Base-by-base conservation (phyloP, 2,888 invertebrate genomes). In the Chirona hameri region DNA sequence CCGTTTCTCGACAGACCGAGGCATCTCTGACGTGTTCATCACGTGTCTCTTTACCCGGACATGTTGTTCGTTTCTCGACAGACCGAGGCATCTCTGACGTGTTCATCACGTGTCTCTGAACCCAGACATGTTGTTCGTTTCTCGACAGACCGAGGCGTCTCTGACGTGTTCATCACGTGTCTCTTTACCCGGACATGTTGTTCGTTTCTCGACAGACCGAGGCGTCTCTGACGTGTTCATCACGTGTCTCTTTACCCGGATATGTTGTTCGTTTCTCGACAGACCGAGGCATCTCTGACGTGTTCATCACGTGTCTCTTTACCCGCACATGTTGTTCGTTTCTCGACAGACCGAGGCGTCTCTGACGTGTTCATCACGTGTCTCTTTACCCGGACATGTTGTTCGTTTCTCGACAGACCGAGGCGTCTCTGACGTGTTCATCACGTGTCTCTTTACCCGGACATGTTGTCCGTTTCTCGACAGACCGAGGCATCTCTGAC, bases 101-200 rank as follows among this genome's bases (percentile, higher is more conserved):
- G 86, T 90, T 93, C 84, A 90, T 95, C 81, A 94, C 94, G 21
- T 94, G 93, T 86, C 91, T 39, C 39, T 39, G 39, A 39, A 39
- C 39, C 2, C 39, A 2, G 39, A 2, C 39, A 39, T 39, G 39
- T 39, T 39, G 39, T n/a, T 0, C 24, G 39, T 29, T 10, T 29
- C 27, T 69, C 31, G 4, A 31, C 72, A 83, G 88, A 88, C 27
- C 88, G 90, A 0, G 90, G 90, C 52, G 92, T 96, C 79, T 86
- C 87, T 14, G 89, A 92, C 86, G 93, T 90, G 86, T 90, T 93
- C 84, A 90, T 95, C 81, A 94, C 94, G 21, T 94, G 93, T 86
- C 91, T 39, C 39, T 39, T 2, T 5, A 39, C 39, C 2, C 39
- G 4, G 39, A 2, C 39, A 39, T 39, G 39, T 39, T 39, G 39